phyloP scores from a whole-genome alignment of 2,797 vertebrate species.

The Pseudocheirus occidentalis region DNA sequence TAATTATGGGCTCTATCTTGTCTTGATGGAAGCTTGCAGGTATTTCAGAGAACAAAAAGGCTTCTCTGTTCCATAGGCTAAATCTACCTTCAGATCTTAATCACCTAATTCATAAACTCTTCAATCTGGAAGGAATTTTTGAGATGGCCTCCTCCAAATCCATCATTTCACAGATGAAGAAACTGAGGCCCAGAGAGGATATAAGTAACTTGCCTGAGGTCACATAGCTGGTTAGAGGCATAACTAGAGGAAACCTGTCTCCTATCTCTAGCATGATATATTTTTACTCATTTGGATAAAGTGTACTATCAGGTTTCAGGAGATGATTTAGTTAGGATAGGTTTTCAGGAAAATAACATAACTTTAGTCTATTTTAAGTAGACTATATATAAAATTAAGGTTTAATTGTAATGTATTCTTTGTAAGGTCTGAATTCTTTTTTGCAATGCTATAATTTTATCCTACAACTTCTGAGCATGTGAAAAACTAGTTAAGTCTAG shows the following conservation, averaged over 20 bases:
- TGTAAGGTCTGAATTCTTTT: neutral
- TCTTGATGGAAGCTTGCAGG: neutral
- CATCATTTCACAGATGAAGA: neutral
- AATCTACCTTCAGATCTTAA: neutral
- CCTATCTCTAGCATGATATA: neutral
- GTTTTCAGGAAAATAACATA: neutral
- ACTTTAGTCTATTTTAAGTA: neutral
- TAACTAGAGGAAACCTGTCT: neutral
- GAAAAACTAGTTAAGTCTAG: neutral
- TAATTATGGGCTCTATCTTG: neutral
- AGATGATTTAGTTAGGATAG: neutral
- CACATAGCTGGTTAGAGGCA: neutral
- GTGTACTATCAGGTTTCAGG: neutral
- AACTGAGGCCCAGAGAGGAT: constrained; percentile 17
- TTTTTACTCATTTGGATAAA: neutral
- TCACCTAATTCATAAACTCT: neutral
- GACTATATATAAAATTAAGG: neutral
- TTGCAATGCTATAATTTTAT: neutral
- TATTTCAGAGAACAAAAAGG: neutral
- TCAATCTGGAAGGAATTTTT: neutral
- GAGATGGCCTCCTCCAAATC: neutral
- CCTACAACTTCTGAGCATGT: neutral
- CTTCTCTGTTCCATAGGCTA: neutral
- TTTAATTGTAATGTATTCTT: neutral
- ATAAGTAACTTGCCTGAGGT: neutral